Conservation (phyloP, 2,113 vertebrate species). For the Podilymbus podiceps region DNA sequence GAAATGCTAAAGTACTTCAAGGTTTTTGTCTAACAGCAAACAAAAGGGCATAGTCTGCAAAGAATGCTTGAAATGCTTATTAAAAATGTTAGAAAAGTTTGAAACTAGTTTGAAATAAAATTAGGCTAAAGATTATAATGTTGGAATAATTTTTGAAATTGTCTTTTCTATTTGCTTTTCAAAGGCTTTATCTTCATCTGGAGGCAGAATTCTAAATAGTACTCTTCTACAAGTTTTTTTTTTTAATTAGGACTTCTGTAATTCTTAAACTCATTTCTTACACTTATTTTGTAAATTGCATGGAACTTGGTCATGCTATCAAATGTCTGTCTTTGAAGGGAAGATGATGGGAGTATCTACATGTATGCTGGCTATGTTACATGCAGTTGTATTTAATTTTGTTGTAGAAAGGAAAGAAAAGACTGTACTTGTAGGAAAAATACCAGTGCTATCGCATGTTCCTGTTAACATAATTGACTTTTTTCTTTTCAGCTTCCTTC, state of each 20-base stretch:
- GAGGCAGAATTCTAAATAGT: neutral
- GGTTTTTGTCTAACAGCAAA: neutral
- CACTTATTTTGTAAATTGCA: neutral
- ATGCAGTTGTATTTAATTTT: neutral
- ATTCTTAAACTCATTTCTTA: neutral
- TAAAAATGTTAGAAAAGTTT: neutral
- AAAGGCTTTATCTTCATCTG: neutral
- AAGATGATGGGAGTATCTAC: neutral
- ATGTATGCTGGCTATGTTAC: neutral
- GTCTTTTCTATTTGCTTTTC: neutral
- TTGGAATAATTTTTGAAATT: neutral
- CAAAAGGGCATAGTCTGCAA: neutral
- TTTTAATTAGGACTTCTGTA: neutral
- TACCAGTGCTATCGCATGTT: fast-evolving
- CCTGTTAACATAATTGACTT: neutral
- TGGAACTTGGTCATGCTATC: neutral
- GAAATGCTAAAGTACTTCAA: neutral
- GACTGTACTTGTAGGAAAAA: neutral
- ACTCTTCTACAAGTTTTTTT: neutral
- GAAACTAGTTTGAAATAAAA: too few relatives aligned
- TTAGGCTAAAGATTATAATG: too few relatives aligned
- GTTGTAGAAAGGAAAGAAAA: neutral
- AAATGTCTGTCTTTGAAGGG: neutral
- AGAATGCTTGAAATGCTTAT: neutral
- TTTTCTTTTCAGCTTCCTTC: neutral